These are phyloP conservation scores for Drosophila villosipedis DNA, from an alignment of 2,888 invertebrate genomes.

Conservation along the genomic window DNA sequence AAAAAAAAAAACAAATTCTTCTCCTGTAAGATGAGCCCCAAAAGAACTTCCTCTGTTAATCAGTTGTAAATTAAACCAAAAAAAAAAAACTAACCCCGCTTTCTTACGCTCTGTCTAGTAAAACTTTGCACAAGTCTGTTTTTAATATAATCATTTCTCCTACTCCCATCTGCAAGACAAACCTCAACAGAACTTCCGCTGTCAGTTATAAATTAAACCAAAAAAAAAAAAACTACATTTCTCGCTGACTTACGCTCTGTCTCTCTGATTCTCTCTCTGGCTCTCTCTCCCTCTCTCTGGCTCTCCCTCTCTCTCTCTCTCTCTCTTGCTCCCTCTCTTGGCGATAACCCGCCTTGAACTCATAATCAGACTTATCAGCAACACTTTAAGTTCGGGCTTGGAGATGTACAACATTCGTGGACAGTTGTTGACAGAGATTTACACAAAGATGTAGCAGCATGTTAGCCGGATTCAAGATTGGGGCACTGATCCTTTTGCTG, in stretches of 20 bases:
- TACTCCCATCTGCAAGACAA: neutral
- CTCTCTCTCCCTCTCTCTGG: too few relatives aligned
- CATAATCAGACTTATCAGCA: constrained; percentile 46
- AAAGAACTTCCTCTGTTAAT: neutral
- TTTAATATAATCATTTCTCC: neutral
- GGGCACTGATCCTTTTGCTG: constrained; percentile 13
- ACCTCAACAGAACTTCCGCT: neutral
- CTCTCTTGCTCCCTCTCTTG: neutral
- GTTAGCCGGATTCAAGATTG: constrained; percentile 32
- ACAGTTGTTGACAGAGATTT: constrained; percentile 40
- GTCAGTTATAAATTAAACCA: neutral
- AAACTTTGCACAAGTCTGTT: constrained; percentile 28
- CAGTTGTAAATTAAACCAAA: neutral
- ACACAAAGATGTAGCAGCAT: constrained; percentile 58
- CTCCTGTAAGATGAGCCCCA: neutral
- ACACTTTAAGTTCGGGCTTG: neutral
- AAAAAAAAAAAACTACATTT: constrained; percentile 42
- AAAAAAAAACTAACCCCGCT: neutral
- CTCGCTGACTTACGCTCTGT: too few relatives aligned
- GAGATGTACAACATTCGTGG: neutral
- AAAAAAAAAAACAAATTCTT: neutral
- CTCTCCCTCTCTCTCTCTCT: too few relatives aligned
- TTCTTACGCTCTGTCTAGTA: constrained; percentile 14
- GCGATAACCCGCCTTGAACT: constrained; percentile 65
- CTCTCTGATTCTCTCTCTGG: too few relatives aligned